phyloP scores from a whole-genome alignment of 2,888 invertebrate species.

The Halictus quadricinctus region DNA sequence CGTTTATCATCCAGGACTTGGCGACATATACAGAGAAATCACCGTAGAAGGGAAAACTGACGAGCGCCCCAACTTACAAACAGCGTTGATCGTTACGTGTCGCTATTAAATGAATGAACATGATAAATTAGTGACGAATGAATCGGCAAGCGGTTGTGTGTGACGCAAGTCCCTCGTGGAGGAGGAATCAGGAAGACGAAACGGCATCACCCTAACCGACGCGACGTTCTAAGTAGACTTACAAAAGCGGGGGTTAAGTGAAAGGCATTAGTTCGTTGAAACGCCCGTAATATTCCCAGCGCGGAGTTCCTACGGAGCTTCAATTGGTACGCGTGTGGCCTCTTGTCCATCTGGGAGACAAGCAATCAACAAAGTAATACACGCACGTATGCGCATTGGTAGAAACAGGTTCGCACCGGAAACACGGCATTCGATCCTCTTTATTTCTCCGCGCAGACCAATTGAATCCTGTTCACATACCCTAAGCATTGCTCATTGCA shows the following conservation, averaged over 20 bases:
- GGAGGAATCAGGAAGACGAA: conserved; percentile 31
- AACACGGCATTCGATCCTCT: conserved; percentile 34
- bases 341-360: conserved; percentile 43
- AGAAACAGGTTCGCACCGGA: conserved; percentile 43
- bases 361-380: conserved; percentile 53
- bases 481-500: neutral
- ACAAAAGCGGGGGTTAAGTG: conserved; percentile 53
- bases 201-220: conserved; percentile 14
- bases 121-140: neutral
- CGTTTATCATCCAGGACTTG: no score
- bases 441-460: conserved; percentile 6
- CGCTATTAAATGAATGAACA: neutral
- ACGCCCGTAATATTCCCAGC: conserved; percentile 39
- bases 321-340: conserved; percentile 50
- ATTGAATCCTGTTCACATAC: neutral
- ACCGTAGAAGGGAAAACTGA: neutral
- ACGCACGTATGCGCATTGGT: conserved; percentile 19
- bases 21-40: no score
- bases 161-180: neutral
- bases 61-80: no score
- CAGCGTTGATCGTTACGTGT: neutral
- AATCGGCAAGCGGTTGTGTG: neutral
- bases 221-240: conserved; percentile 29
- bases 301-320: conserved; percentile 35
- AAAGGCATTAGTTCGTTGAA: conserved; percentile 47